Base-by-base conservation (phyloP, 2,888 invertebrate genomes). In the Thyatira batis region DNA sequence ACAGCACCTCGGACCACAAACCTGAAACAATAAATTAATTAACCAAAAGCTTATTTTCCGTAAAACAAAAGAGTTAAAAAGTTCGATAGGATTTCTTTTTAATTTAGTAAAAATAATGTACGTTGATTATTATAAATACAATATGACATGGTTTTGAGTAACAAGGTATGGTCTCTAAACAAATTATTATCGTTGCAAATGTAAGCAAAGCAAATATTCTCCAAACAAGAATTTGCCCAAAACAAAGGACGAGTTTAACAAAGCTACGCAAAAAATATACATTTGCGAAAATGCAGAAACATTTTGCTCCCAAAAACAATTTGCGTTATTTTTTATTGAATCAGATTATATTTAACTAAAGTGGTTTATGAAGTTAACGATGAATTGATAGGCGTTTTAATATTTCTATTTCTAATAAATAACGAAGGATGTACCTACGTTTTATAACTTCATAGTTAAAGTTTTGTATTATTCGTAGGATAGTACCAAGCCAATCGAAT, bases 1-100 rank as follows among this genome's bases (percentile, higher is more conserved):
- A 81, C 57, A 97, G 82, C 56, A 96, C 80, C 73, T 93, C 93
- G 33, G 94, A 82, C 83, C 92, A 89, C 45, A 93, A 78, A 58
- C 93, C 95, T 95, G 82, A 55, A 23, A 44, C 48, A 28, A 28
- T 20, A 25, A 28, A 21, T 46, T 25, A 44, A 46, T 54, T 43
- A 61, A 56, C 56, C 53, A 58, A 50, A 21, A 52, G 30, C 11
- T 6, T 23, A 23, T 6, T 4, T 23, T 6, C 23, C 23, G 23
- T n/a, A n/a, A n/a, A n/a, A n/a, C n/a, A n/a, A n/a, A n/a, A n/a
- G n/a, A n/a, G n/a, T n/a, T n/a, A n/a, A n/a, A n/a, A n/a, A n/a
- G n/a, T n/a, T n/a, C n/a, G n/a, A n/a, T n/a, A n/a, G n/a, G n/a
- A n/a, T n/a, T n/a, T n/a, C n/a, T n/a, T n/a, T n/a, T n/a, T n/a